Base-by-base conservation (phyloP, 1,140 invertebrate species). In the Drosophila sechellia region DNA sequence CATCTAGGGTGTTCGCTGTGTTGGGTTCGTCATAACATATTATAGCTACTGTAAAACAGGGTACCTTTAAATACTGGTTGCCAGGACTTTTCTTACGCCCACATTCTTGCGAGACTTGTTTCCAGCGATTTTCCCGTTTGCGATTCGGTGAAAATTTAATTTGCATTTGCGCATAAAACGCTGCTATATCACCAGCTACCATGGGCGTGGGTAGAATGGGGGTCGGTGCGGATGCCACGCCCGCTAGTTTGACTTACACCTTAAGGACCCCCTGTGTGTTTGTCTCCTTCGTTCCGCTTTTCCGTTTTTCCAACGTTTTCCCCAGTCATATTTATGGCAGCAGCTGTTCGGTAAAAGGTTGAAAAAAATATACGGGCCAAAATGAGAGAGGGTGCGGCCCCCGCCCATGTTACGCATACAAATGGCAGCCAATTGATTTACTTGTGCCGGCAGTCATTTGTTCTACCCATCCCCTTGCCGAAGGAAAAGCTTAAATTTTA, bases 401-500 rank as follows among this genome's bases (percentile, higher is more conserved):
- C 35, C 52, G 60, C 64, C 50, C 61, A 54, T 66, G 84, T 56
- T 59, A 80, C 79, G 84, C 84, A 87, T 87, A 89, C 86, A 83
- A 87, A 87, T 87, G 84, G 73, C 84, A 77, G 73, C 69, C 84
- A 83, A 87, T 87, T 87, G 84, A 87, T 87, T 83, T 87, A 87
- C 83, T 79, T 87, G 81, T 55, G 77, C 71, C 68, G 61, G 45
- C 56, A 40, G 61, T 56, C 53, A 45, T 74, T 78, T 66, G 58
- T 45, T 63, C 63, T 53, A 25, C 15, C 48, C 61, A 8, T 13
- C 4, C 13, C 12, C 45, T 1, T 0, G 5, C 20, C 11, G n/a
- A 45, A 1, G 25, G 3, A 11, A 20, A 5, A 31, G 25, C 68
- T 71, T 70, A 70, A 71, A 71, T 70, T 71, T 70, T 57, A 40